phyloP scores from a whole-genome alignment of 2,113 vertebrate species.

The Chelonoidis abingdonii region DNA sequence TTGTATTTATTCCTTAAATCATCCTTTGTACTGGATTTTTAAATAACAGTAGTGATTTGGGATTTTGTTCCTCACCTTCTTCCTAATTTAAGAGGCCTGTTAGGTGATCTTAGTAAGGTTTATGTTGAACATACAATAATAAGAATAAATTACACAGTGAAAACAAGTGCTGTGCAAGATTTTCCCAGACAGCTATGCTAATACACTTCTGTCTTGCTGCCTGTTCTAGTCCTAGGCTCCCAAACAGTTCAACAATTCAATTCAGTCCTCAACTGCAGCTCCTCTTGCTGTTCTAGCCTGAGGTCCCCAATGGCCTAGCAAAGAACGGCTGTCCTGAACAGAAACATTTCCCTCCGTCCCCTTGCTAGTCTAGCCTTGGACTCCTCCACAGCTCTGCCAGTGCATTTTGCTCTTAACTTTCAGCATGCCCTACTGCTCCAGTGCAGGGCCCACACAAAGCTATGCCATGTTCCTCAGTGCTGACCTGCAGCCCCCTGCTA shows the following conservation, averaged over 20 bases:
- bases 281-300: not conserved
- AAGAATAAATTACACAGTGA: not conserved
- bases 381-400: too few species aligned
- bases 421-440: too few species aligned
- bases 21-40: not conserved
- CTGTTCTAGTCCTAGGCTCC: fast-evolving
- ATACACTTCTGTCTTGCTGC: not conserved
- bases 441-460: too few species aligned
- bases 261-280: fast-evolving
- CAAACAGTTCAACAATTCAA: not conserved
- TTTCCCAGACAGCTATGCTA: not conserved
- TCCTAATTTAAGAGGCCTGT: not conserved
- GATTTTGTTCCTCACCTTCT: not conserved
- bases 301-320: not conserved
- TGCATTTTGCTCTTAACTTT: too few species aligned
- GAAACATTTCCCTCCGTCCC: not conserved
- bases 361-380: too few species aligned
- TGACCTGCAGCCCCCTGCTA: not conserved
- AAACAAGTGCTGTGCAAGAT: not conserved
- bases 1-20: not conserved
- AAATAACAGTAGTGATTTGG: not conserved
- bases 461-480: not conserved
- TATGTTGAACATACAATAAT: not conserved
- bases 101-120: fast-evolving
- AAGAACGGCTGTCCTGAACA: not conserved